These are phyloP conservation scores for Nymphalis c-album DNA, from an alignment of 2,888 invertebrate genomes.

Conservation along the genomic window DNA sequence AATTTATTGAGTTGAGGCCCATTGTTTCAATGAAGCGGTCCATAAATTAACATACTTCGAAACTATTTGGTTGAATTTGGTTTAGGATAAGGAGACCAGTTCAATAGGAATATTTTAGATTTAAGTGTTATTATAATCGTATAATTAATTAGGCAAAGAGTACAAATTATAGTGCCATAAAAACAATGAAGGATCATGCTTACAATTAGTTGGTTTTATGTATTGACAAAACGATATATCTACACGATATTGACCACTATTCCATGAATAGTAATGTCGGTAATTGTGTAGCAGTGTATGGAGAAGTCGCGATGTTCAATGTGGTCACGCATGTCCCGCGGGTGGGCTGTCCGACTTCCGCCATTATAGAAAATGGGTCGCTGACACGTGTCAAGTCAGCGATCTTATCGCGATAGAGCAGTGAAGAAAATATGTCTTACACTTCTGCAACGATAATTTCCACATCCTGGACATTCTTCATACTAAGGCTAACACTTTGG, in stretches of 20 bases:
- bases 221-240: not conserved
- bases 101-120: not conserved
- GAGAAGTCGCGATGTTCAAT: conserved; percentile 19
- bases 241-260: not conserved
- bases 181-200: not conserved
- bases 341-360: conserved; percentile 53
- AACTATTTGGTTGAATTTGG: not conserved
- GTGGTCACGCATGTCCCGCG: conserved; percentile 45
- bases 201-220: not conserved
- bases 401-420: conserved; percentile 17
- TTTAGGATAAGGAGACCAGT: not conserved
- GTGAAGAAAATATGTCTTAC: not conserved
- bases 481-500: not conserved
- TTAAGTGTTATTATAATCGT: not conserved
- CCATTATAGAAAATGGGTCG: conserved; percentile 54
- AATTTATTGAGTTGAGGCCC: not conserved
- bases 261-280: not conserved
- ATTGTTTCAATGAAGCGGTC: conserved; percentile 2
- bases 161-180: no score
- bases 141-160: not conserved
- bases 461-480: not conserved
- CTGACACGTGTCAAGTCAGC: conserved; percentile 42
- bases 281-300: not conserved
- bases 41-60: not conserved
- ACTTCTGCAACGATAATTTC: not conserved